A percentile compares a stretch with the other conserved stretches of the same genome.
Evolutionary conservation across 1,140 invertebrate genomes (phyloP).

Genomic region (Hyposmocoma kahamanoa): DNA sequence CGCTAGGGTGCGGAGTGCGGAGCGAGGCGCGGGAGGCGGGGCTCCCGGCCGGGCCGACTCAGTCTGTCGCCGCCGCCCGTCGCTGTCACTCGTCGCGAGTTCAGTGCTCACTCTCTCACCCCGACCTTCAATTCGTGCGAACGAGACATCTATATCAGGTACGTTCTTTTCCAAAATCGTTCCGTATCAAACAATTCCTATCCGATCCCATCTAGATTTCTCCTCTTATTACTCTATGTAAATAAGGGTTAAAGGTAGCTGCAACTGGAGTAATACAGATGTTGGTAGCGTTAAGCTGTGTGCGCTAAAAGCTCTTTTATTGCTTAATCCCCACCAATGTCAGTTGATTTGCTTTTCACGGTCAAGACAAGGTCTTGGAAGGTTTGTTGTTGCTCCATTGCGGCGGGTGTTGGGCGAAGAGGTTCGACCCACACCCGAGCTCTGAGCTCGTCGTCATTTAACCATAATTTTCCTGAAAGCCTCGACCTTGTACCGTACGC

Average conservation of each 20-base stretch:
- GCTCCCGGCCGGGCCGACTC: constrained; percentile 62
- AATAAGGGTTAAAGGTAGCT: no score
- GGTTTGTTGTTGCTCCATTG: neutral
- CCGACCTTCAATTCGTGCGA: constrained; percentile 67
- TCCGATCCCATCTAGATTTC: no score
- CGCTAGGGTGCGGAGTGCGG: constrained; percentile 48
- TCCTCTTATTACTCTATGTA: no score
- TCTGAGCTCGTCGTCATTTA: constrained; percentile 25
- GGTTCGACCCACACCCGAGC: constrained; percentile 20
- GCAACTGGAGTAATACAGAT: no score
- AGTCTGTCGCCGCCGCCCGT: constrained; percentile 53
- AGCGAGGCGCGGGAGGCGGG: constrained; percentile 40
- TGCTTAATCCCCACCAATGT: no score
- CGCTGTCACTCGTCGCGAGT: constrained; percentile 48
- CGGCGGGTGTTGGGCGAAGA: neutral
- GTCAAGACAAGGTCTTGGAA: constrained; percentile 53
- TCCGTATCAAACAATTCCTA: no score
- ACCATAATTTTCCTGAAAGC: constrained; percentile 42
- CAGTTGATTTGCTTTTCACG: constrained; percentile 48
- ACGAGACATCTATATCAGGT: constrained; percentile 68
- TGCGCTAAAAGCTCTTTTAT: no score
- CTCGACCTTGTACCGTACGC: constrained; percentile 44
- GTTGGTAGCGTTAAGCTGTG: no score
- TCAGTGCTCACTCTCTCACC: constrained; percentile 38
- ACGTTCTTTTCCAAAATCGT: constrained; percentile 24